These are phyloP conservation scores for Nothocercus nigrocapillus DNA, from an alignment of 2,113 vertebrate genomes.

Conservation along the genomic window DNA sequence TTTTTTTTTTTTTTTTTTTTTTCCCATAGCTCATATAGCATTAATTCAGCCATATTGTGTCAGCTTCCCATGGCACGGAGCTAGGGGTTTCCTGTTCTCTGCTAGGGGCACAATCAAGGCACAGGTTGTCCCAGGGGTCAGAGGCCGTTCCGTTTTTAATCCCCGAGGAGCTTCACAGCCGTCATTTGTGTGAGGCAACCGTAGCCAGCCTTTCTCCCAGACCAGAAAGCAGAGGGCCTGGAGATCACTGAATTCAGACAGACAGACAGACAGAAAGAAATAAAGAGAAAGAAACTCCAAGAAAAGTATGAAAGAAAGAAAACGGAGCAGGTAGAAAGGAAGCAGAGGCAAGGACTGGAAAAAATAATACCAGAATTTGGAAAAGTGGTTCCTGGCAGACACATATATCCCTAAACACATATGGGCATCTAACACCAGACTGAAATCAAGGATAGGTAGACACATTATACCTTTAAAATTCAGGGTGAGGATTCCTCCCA, in stretches of 20 bases:
- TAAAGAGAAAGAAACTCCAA: not conserved
- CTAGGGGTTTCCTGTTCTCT: accelerated
- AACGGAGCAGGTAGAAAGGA: not conserved
- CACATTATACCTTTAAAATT: not conserved
- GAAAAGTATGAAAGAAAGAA: not conserved
- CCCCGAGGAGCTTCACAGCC: accelerated
- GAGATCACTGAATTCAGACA: accelerated
- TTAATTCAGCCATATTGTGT: accelerated
- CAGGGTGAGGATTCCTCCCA: not conserved
- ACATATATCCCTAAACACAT: not conserved
- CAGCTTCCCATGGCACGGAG: not conserved
- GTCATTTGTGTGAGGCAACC: not conserved
- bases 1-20: too few relatives aligned
- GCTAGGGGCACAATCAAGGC: not conserved
- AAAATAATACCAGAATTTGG: not conserved
- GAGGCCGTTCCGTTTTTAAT: not conserved
- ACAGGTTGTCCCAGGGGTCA: accelerated
- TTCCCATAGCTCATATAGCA: not conserved
- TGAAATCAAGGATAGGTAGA: not conserved
- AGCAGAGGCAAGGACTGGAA: not conserved
- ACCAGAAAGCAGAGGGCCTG: not conserved
- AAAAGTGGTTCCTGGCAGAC: not conserved
- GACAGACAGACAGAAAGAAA: not conserved
- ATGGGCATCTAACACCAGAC: not conserved
- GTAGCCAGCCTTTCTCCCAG: not conserved